Evolutionary conservation across 2,888 invertebrate species (phyloP).

Genomic region (Eledona agricola): DNA sequence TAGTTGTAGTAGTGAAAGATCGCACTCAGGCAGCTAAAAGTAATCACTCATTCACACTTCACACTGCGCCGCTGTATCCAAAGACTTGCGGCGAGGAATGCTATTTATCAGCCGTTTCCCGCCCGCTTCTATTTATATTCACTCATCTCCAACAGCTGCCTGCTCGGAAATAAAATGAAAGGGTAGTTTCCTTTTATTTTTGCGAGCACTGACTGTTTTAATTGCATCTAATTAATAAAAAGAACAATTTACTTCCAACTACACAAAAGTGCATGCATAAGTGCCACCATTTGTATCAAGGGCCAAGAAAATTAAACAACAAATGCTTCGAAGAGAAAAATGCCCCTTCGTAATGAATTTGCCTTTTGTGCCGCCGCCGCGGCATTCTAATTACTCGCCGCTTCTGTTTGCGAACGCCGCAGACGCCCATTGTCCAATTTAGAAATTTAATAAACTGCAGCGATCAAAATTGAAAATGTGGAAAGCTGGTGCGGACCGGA

Average conservation of each 20-base stretch:
- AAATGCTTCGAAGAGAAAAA: constrained; percentile 34
- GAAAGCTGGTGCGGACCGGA: constrained; percentile 40
- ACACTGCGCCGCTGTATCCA: constrained; percentile 45
- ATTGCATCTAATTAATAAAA: constrained; percentile 49
- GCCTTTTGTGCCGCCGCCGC: constrained; percentile 41
- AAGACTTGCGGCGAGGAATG: constrained; percentile 49
- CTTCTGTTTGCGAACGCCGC: constrained; percentile 42
- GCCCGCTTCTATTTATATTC: constrained; percentile 45
- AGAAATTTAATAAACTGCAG: constrained; percentile 41
- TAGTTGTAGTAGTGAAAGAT: constrained; percentile 36
- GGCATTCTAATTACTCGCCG: constrained; percentile 44
- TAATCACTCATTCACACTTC: constrained; percentile 52
- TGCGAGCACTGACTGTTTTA: constrained; percentile 44
- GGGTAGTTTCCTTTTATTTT: constrained; percentile 46
- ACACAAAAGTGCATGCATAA: constrained; percentile 41
- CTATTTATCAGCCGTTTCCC: constrained; percentile 48
- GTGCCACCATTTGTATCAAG: constrained; percentile 39
- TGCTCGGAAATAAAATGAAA: constrained; percentile 45
- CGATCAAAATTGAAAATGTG: constrained; percentile 41
- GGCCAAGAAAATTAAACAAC: constrained; percentile 40
- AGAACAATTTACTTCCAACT: constrained; percentile 35
- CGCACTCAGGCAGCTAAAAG: constrained; percentile 42
- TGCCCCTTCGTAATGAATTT: constrained; percentile 44
- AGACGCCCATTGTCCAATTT: constrained; percentile 40
- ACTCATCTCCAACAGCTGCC: constrained; percentile 46